Conservation (phyloP, 1,140 invertebrate genomes). For the Ladona fulva region DNA sequence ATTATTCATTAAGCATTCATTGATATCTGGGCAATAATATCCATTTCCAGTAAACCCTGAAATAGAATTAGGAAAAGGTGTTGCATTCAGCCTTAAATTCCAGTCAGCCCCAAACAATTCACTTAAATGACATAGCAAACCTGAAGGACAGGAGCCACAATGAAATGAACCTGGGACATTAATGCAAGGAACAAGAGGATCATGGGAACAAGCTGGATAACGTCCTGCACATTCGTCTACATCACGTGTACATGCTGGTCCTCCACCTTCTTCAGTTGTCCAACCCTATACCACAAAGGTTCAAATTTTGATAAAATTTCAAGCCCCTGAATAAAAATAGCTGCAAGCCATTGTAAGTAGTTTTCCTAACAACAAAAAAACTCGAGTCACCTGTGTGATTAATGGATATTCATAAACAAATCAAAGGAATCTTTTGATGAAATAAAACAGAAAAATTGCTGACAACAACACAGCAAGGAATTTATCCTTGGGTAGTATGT, state of each 20-base stretch:
- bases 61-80: constrained; percentile 19
- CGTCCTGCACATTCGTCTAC: constrained; percentile 71
- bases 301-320: no score
- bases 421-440: no score
- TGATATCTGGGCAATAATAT: constrained; percentile 71
- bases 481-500: no score
- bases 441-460: no score
- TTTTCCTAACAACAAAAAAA: no score
- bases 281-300: constrained; percentile 55
- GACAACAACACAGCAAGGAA: no score
- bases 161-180: constrained; percentile 77
- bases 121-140: constrained; percentile 32
- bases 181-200: constrained; percentile 71
- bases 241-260: constrained; percentile 66
- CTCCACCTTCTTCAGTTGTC: constrained; percentile 52
- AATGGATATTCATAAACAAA: no score
- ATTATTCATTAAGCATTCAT: constrained; percentile 78
- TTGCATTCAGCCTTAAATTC: no score
- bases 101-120: no score
- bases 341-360: no score
- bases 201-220: constrained; percentile 62
- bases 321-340: no score
- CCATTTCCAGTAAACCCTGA: constrained; percentile 80
- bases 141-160: constrained; percentile 73
- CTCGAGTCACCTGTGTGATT: no score